A percentile compares a stretch with the other conserved stretches of the same genome.
Conservation (phyloP, 1,140 invertebrate species). For the Coenobita brevimanus region DNA sequence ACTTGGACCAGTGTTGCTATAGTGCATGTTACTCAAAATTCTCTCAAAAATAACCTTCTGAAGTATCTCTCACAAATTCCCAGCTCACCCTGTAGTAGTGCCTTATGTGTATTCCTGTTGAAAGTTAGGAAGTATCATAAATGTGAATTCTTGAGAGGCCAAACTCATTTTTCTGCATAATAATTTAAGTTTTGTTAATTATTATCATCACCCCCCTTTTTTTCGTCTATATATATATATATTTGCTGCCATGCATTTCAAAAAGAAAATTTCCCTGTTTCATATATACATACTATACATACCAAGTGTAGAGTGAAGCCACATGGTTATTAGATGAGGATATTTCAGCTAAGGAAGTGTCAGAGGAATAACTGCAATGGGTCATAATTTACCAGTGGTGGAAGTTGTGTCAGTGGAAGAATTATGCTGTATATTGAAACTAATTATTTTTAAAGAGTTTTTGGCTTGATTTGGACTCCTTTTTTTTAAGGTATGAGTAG, state of each 20-base stretch:
- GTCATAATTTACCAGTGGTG: too few relatives aligned
- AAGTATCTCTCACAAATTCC: not conserved
- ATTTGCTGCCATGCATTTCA: constrained; percentile 49
- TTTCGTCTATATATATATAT: constrained; percentile 13
- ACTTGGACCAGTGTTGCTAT: too few relatives aligned
- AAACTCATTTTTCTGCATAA: constrained; percentile 26
- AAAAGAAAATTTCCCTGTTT: not conserved
- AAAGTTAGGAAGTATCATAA: constrained; percentile 14
- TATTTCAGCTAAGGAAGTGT: not conserved
- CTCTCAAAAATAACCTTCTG: too few relatives aligned
- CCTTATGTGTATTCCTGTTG: constrained; percentile 17
- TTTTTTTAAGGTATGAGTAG: too few relatives aligned
- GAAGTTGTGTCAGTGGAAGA: too few relatives aligned
- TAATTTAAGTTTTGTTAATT: not conserved
- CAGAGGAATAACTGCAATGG: too few relatives aligned
- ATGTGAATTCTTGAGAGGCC: constrained; percentile 63
- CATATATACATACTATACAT: constrained; percentile 26
- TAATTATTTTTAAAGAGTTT: too few relatives aligned
- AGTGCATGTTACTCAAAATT: too few relatives aligned
- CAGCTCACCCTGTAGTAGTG: not conserved
- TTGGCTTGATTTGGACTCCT: too few relatives aligned
- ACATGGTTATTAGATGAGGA: not conserved
- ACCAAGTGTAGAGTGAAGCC: constrained; percentile 13
- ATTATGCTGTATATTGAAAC: too few relatives aligned
- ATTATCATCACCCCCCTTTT: constrained; percentile 8